Conservation (phyloP, 2,113 vertebrate species). For the Thymallus thymallus region DNA sequence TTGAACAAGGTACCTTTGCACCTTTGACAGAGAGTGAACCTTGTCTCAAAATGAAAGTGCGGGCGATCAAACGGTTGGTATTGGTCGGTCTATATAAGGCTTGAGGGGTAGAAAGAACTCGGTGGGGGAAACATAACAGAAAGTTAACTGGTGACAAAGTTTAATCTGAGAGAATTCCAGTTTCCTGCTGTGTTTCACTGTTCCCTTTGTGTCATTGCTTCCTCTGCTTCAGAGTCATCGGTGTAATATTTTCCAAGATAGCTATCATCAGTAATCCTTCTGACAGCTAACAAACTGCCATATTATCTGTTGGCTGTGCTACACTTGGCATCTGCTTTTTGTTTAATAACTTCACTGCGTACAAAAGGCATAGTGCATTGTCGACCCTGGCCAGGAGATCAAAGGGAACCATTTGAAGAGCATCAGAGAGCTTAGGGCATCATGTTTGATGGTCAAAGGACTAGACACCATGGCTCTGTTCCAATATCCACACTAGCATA, state of each 20-base stretch:
- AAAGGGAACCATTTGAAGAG: not conserved
- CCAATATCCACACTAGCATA: no score
- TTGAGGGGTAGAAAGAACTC: not conserved
- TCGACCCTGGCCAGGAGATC: not conserved
- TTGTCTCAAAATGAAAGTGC: not conserved
- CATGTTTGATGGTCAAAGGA: not conserved
- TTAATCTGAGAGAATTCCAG: not conserved
- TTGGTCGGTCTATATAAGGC: not conserved
- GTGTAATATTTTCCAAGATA: not conserved
- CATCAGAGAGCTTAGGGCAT: not conserved
- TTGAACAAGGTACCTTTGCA: conserved; percentile 1
- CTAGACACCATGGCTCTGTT: not conserved
- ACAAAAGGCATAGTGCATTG: conserved; percentile 2
- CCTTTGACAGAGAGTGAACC: not conserved
- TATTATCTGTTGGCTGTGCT: not conserved
- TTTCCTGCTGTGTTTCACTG: not conserved
- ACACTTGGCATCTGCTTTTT: not conserved
- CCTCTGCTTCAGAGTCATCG: not conserved
- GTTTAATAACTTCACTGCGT: conserved; percentile 5
- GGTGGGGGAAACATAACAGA: not conserved
- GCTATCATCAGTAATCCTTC: not conserved
- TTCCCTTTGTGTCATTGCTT: conserved; percentile 2
- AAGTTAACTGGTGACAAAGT: conserved; percentile 1
- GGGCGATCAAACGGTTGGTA: not conserved
- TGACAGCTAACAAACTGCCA: not conserved